Base-by-base conservation (phyloP, 2,797 vertebrate genomes). In the Xyrichtys novacula region DNA sequence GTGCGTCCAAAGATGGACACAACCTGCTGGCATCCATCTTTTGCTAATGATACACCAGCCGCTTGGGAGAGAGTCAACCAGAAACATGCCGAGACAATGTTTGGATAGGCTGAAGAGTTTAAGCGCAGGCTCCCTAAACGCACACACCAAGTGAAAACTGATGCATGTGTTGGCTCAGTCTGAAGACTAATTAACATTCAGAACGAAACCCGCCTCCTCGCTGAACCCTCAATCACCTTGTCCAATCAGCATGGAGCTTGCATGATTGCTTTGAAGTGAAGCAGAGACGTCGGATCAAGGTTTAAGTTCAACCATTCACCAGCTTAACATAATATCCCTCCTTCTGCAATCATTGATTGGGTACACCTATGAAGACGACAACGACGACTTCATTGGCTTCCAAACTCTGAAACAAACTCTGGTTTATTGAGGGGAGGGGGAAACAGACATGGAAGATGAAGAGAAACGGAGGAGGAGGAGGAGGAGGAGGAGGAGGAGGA, bases 211-310 rank as follows among this genome's bases (percentile, higher is more conserved):
- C 65, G 76, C 50, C 57, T 80, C 48, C 57, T 67, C 74, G 71
- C 58, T 69, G 70, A 86, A 77, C 83, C 71, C 72, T 79, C 46
- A 73, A 74, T 83, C 81, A 82, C 75, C 74, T 85, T 25, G 4
- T 65, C 83, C 88, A 88, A 89, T 90, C 89, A 85, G 73, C 74
- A 38, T 54, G 8, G 31, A 70, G 85, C 65, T 43, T 4, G 46
- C 70, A 43, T 88, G 87, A 88, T 86, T 83, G 87, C 93, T 92
- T 92, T 94, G 92, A 94, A 93, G 92, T 88, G 78, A 81, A 80
- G 85, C 83, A 90, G 84, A 88, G 76, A 93, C 40, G 86, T 90
- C 82, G 40, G 85, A 83, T 87, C 58, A 29, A 76, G 84, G 64
- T 84, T 85, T 85, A 79, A 85, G 63, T 91, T 89, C 84, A 88